Evolutionary conservation across 1,140 invertebrate species (phyloP).

Genomic region (Drosophila truncata): DNA sequence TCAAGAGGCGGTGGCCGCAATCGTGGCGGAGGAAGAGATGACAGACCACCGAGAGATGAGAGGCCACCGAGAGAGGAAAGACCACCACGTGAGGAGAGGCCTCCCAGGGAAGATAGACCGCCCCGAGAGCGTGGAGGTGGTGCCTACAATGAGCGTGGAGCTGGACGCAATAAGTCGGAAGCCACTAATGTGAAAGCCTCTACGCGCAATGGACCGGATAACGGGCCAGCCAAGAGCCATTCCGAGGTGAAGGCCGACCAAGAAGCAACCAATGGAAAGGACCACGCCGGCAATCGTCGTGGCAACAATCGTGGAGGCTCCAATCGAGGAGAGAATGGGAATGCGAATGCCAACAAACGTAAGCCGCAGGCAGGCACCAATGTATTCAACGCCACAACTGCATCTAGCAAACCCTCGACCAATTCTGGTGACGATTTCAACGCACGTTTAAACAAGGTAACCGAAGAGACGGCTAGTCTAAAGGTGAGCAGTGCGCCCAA

Average conservation of each 20-base stretch:
- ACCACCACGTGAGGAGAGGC: conserved; percentile 8
- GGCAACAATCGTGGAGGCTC: conserved; percentile 34
- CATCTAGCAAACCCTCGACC: conserved; percentile 4
- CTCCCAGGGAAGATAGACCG: conserved; percentile 10
- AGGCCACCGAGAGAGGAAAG: conserved; percentile 25
- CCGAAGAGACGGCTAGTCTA: conserved; percentile 64
- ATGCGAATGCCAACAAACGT: conserved; percentile 41
- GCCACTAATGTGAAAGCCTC: conserved; percentile 22
- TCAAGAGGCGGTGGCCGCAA: conserved; percentile 49
- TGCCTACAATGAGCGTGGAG: conserved; percentile 20
- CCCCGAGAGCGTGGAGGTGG: conserved; percentile 20
- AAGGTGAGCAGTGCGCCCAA: conserved; percentile 58
- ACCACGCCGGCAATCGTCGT: conserved; percentile 37
- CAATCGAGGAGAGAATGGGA: conserved; percentile 62
- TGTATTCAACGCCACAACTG: not conserved
- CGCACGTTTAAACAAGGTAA: conserved; percentile 63
- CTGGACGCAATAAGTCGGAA: conserved; percentile 33
- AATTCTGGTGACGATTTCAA: conserved; percentile 51
- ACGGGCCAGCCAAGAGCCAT: conserved; percentile 14
- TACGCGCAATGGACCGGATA: conserved; percentile 51
- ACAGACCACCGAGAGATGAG: conserved; percentile 45
- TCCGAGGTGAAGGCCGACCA: conserved; percentile 35
- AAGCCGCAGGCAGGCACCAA: conserved; percentile 35
- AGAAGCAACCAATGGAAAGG: conserved; percentile 44
- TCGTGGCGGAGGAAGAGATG: conserved; percentile 48